Percentiles rank a stretch among this genome's conserved stretches.
phyloP scores from a whole-genome alignment of 2,797 vertebrate genomes.

The Linurgus olivaceus region DNA sequence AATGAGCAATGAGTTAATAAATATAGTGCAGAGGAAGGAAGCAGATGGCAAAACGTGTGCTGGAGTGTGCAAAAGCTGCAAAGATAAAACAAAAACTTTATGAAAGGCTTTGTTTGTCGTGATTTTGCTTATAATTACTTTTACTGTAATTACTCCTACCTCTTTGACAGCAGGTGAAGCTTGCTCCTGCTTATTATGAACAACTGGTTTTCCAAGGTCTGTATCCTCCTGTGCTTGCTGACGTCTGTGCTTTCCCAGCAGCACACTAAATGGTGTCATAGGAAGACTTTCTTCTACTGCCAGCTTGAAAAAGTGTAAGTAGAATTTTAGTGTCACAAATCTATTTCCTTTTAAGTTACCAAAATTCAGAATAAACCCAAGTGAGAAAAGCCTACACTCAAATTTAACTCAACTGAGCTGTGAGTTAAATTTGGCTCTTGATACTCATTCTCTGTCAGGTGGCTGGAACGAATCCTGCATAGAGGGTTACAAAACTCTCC shows the following conservation, averaged over 20 bases:
- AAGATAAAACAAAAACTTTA: background rate
- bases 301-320: conserved; percentile 67
- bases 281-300: conserved; percentile 87
- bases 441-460: background rate
- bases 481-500: background rate
- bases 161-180: conserved; percentile 83
- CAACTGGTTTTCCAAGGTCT: conserved; percentile 14
- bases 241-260: conserved; percentile 85
- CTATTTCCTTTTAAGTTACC: background rate
- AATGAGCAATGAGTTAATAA: conserved; percentile 87
- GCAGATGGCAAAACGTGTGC: conserved; percentile 91
- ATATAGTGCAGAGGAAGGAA: conserved; percentile 88
- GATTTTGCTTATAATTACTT: background rate
- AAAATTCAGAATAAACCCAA: background rate
- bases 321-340: background rate
- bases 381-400: background rate
- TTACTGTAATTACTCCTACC: conserved; percentile 70
- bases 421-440: background rate
- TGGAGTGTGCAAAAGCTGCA: conserved; percentile 89
- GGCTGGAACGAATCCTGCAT: background rate
- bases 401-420: background rate
- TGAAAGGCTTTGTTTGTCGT: background rate
- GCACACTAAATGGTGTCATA: conserved; percentile 88
- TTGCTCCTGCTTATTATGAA: conserved; percentile 69
- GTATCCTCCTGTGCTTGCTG: conserved; percentile 33